These are phyloP conservation scores for Phyllopteryx taeniolatus DNA, from an alignment of 2,113 vertebrate genomes.

Conservation along the genomic window DNA sequence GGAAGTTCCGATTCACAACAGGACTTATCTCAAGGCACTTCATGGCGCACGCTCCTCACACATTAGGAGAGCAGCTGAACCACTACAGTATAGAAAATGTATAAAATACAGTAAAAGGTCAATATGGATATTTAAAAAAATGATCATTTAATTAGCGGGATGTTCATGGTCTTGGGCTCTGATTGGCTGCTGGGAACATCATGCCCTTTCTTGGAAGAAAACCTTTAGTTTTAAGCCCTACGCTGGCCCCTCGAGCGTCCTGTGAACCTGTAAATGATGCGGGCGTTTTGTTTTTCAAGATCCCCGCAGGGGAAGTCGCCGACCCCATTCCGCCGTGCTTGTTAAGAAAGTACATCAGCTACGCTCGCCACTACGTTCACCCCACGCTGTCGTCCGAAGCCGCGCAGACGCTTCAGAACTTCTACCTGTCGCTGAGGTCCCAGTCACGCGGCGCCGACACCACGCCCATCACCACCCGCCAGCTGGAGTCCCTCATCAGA, in stretches of 20 bases:
- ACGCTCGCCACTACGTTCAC: constrained; percentile 90
- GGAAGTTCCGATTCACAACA: no score
- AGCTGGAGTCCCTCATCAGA: constrained; percentile 91
- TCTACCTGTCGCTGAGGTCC: constrained; percentile 89
- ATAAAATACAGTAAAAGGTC: background rate
- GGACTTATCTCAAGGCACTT: no score
- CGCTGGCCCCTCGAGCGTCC: background rate
- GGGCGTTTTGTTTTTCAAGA: constrained; percentile 56
- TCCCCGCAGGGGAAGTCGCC: constrained; percentile 78
- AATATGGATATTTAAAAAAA: background rate
- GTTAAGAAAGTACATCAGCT: constrained; percentile 91
- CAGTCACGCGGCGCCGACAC: constrained; percentile 83
- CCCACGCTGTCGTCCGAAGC: constrained; percentile 84
- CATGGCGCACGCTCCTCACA: no score
- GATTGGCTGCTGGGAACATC: background rate
- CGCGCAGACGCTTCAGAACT: constrained; percentile 85
- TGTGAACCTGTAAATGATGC: no score
- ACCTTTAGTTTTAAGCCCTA: background rate
- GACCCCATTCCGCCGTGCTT: constrained; percentile 88
- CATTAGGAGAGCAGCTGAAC: no score
- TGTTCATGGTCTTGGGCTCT: background rate
- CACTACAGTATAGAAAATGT: background rate
- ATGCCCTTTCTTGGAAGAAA: background rate
- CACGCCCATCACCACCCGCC: constrained; percentile 94
- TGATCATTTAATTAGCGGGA: background rate